Evolutionary conservation across 1,140 invertebrate species (phyloP).

Genomic region (Euwallacea fornicatus): DNA sequence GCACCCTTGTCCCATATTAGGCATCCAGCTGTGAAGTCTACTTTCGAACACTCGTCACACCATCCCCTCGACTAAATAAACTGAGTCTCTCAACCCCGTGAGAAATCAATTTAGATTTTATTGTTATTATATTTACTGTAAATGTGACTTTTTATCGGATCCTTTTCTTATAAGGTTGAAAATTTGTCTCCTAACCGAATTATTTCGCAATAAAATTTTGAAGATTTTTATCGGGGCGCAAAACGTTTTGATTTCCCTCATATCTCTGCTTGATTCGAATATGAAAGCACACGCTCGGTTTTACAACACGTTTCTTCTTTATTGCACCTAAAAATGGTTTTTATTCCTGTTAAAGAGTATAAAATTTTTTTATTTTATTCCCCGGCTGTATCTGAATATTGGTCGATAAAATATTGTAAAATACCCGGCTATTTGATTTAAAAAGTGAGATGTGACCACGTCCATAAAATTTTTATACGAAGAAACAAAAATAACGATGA

Average conservation of each 20-base stretch:
- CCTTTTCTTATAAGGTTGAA: constrained; percentile 40
- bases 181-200: constrained; percentile 46
- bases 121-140: constrained; percentile 53
- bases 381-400: constrained; percentile 22
- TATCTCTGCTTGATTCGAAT: constrained; percentile 29
- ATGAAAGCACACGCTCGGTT: constrained; percentile 26
- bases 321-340: constrained; percentile 29
- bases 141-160: constrained; percentile 48
- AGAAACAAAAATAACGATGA: too few species aligned
- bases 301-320: constrained; percentile 34
- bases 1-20: constrained; percentile 40
- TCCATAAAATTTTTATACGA: not conserved
- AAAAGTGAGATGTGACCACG: not conserved
- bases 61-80: constrained; percentile 42
- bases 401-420: constrained; percentile 23
- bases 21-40: constrained; percentile 46
- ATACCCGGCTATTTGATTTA: constrained; percentile 3
- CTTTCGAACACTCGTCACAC: constrained; percentile 27
- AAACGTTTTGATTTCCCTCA: constrained; percentile 33
- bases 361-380: constrained; percentile 34
- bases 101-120: constrained; percentile 53
- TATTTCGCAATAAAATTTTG: constrained; percentile 44
- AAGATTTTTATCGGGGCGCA: constrained; percentile 38
- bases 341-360: constrained; percentile 31
- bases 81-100: constrained; percentile 43